Base-by-base conservation (phyloP, 2,888 invertebrate genomes). In the Aromia moschata region DNA sequence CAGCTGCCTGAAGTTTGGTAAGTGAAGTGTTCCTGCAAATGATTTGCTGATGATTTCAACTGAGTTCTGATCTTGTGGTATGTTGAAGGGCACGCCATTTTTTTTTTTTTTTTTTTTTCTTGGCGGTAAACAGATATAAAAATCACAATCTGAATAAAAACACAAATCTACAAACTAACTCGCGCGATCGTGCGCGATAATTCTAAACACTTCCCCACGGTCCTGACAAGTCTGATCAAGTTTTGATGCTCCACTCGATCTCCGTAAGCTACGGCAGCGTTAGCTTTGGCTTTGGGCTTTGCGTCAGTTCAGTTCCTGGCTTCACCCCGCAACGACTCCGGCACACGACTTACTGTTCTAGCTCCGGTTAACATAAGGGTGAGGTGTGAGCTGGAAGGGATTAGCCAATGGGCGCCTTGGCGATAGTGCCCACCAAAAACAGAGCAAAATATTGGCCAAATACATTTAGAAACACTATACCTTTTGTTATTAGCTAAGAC, bases 71-170 rank as follows among this genome's bases (percentile, higher is more conserved):
- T 78, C 77, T 69, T 75, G 76, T 43, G 79, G 79, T 58, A 80
- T 69, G 57, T 72, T 72, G 67, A 80, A 79, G 36, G 80, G 80
- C 72, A 80, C 78, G 80, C 80, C 80, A 80, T 80, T 16, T 54
- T 66, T 44, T n/a, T n/a, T n/a, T n/a, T n/a, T n/a, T n/a, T n/a
- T n/a, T n/a, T n/a, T n/a, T n/a, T n/a, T 51, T 40, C 40, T 51
- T 54, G 54, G 53, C 12, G 12, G 17, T 37, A 38, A 44, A 49
- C 47, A 18, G 33, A 49, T 52, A 53, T 45, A 59, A 52, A 45
- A 41, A 53, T 30, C 64, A 60, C 60, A 60, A 52, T 41, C 31
- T 44, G 37, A 43, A 51, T 62, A 52, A 58, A n/a, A 58, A 62
- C 59, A 67, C 58, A 40, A 58, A 57, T 61, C 58, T n/a, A 59